Base-by-base conservation (phyloP, 2,797 vertebrate species). In the Eulemur albifrons region DNA sequence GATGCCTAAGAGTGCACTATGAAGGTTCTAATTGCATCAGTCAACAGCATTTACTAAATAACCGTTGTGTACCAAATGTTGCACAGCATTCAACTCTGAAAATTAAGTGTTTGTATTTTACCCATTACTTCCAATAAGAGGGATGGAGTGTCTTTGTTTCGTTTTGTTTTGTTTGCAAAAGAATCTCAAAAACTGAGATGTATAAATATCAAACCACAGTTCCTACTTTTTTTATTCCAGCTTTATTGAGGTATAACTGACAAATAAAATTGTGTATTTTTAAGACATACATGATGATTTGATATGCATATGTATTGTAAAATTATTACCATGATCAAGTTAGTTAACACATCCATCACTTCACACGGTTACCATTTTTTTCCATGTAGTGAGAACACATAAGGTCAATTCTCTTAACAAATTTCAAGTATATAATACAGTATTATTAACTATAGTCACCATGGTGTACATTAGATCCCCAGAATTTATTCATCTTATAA, bases 91-190 rank as follows among this genome's bases (percentile, higher is more conserved):
- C 21, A 65, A 43, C 52, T 81, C 50, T 43, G 25, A 17, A 96
- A 84, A 92, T 95, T 18, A 92, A 52, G 12, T 59, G 50, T 84
- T 90, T 86, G 18, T 43, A 32, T 92, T 82, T 90, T 73, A 82
- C 21, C 30, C 18, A 65, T 92, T 94, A 87, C 21, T 84, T 96
- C 48, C 17, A 45, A n/a, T 38, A 86, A 94, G 50, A 35, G 20
- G 40, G 1, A n/a, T 27, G 20, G 50, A 69, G 7, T 30, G 0
- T 72, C 90, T 73, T 94, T 50, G 20, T 77, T 57, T 88, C 52
- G 4, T n/a, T 85, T 93, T 52, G 27, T 50, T 94, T 83, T 93
- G 54, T 85, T 45, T 27, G 84, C 77, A 48, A 85, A 5, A 52
- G 15, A 52, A 82, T 80, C 69, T 81, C 27, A 54, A 80, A 94